Base-by-base conservation (phyloP, 2,888 invertebrate species). In the Smittia aterrima region DNA sequence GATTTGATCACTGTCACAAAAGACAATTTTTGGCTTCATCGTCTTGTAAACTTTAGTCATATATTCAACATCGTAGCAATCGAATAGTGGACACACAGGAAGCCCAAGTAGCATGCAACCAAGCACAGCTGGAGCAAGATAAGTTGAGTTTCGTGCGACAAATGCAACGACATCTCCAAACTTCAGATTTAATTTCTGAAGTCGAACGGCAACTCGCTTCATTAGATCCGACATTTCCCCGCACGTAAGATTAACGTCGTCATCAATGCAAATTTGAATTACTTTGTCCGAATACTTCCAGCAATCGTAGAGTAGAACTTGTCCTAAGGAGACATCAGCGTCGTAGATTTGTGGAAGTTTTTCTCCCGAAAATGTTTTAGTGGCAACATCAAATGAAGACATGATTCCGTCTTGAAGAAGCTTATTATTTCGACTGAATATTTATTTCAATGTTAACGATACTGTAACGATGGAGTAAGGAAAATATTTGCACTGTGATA, bases 1-100 rank as follows among this genome's bases (percentile, higher is more conserved):
- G 38, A 11, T 11, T 11, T 7, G 11, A 4, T 38, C 38, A 7
- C 38, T 13, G 58, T 75, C 75, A 41, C 75, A 75, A 20, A 75
- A 75, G 0, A 75, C 58, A 27, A 75, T 54, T 24, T 72, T 73
- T 16, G 75, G 75, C n/a, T 67, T 24, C 1, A 73, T 75, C 38
- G 38, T 20, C 4, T 25, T 16, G 16, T 72, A 67, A 32, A 75
- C 67, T 18, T 74, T 18, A 6, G 38, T n/a, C 16, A 75, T 68
- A 67, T 75, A 67, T 53, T 80, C 78, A 67, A 75, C 76, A 54
- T 80, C 66, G 18, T 70, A 71, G 4, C 62, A 18, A 6, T 58
- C 53, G 62, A 74, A 74, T n/a, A 75, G 22, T n/a, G 74, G 25
- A 20, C 24, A 53, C 4, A 70, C 7, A 6, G 75, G 74, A 0